Percentiles rank a stretch among this genome's conserved stretches.
Conservation (phyloP, 2,113 vertebrate species). For the Salvator merianae region DNA sequence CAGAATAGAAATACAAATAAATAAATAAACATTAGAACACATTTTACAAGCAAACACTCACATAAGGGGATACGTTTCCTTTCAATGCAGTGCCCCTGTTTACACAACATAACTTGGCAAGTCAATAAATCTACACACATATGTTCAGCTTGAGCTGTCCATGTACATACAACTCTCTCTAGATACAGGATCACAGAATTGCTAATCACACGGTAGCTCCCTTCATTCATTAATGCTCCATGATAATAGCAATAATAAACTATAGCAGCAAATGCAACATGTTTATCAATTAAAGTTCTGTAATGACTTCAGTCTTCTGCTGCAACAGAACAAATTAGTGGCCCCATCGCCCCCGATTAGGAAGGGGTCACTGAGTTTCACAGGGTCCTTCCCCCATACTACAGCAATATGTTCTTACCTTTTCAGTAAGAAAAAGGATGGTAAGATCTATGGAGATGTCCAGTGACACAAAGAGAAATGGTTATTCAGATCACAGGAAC, state of each 20-base stretch:
- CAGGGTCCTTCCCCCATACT: not conserved
- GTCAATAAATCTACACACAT: not conserved
- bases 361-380: slow-evolving; percentile 18
- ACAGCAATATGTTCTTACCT: slow-evolving; percentile 1
- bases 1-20: no score
- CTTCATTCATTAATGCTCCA: no score
- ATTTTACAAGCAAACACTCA: no score
- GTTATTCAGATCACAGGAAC: slow-evolving; percentile 9
- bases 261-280: not conserved
- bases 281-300: slow-evolving; percentile 11
- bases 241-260: not conserved
- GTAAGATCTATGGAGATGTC: slow-evolving; percentile 4
- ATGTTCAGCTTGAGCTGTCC: not conserved
- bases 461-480: slow-evolving; percentile 4
- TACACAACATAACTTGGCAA: not conserved
- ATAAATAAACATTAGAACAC: no score
- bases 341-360: not conserved
- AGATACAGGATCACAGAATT: no score
- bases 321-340: slow-evolving; percentile 1
- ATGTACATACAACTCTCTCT: not conserved
- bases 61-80: no score
- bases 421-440: slow-evolving; percentile 6
- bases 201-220: no score
- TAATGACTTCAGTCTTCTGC: not conserved
- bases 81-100: not conserved